Conservation (phyloP, 2,888 invertebrate species). For the Hetaerina titia region DNA sequence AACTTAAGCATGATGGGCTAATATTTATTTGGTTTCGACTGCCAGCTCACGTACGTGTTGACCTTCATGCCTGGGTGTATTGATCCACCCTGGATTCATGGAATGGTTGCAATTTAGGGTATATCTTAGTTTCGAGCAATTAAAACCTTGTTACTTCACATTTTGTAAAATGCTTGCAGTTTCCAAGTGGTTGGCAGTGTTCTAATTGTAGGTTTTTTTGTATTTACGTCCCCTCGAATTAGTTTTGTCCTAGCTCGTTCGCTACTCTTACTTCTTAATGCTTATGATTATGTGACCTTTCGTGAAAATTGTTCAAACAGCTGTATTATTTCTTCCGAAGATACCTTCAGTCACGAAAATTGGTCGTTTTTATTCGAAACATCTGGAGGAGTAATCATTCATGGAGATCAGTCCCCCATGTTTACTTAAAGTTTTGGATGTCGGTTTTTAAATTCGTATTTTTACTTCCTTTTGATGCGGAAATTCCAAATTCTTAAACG, state of each 20-base stretch:
- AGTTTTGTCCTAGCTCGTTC: not conserved
- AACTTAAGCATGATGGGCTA: not conserved
- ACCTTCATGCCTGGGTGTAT: slow-evolving; percentile 66
- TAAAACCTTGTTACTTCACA: not conserved
- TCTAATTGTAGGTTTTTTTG: not conserved
- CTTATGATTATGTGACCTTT: not conserved
- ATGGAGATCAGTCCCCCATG: not conserved
- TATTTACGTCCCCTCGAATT: not conserved
- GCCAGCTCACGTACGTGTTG: slow-evolving; percentile 61
- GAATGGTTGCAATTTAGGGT: slow-evolving; percentile 59
- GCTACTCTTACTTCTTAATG: not conserved
- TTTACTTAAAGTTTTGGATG: not conserved
- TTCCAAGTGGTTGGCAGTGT: not conserved
- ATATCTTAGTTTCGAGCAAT: slow-evolving; percentile 6
- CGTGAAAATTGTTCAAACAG: not conserved
- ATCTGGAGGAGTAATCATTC: not conserved
- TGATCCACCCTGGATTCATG: slow-evolving; percentile 59
- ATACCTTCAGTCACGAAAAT: not conserved
- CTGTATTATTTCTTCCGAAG: not conserved
- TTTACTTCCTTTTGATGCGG: not conserved
- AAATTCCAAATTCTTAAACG: not conserved
- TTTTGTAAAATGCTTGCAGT: not conserved
- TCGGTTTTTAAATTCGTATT: not conserved
- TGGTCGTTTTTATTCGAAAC: not conserved
- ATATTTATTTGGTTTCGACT: slow-evolving; percentile 43